Evolutionary conservation across 1,140 invertebrate genomes (phyloP).

Genomic region (Leptinotarsa undecemlineata): DNA sequence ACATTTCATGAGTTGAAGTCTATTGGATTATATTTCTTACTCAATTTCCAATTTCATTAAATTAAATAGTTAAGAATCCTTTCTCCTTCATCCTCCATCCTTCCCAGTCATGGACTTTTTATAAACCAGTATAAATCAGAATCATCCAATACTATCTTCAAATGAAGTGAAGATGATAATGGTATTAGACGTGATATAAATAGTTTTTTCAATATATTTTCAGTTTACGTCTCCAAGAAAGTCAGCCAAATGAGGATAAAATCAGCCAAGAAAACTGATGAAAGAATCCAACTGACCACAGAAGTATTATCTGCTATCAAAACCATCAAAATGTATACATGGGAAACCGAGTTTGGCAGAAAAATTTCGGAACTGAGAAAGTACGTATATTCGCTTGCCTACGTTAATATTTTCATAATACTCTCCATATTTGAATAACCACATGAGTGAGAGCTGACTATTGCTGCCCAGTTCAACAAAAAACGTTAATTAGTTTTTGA

Average conservation of each 20-base stretch:
- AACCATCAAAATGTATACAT: conserved; percentile 49
- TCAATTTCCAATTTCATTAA: too few species aligned
- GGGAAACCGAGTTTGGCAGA: conserved; percentile 43
- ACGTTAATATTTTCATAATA: conserved; percentile 3
- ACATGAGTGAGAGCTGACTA: background rate
- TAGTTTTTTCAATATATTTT: conserved; percentile 16
- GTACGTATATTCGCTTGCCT: conserved; percentile 23
- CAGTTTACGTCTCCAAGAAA: conserved; percentile 38
- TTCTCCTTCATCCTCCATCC: too few species aligned
- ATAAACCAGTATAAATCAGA: too few species aligned
- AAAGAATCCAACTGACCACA: conserved; percentile 44
- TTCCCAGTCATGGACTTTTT: too few species aligned
- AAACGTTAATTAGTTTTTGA: too few species aligned
- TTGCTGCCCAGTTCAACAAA: too few species aligned
- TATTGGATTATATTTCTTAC: too few species aligned
- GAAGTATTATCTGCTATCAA: conserved; percentile 45
- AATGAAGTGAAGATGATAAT: too few species aligned
- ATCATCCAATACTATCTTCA: too few species aligned
- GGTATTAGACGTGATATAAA: too few species aligned
- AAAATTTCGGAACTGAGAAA: conserved; percentile 37
- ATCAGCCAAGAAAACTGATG: conserved; percentile 43
- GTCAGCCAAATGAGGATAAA: conserved; percentile 35
- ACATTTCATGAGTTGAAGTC: too few species aligned
- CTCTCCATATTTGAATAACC: conserved; percentile 21
- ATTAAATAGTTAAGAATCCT: too few species aligned